Percentiles rank a stretch among this genome's conserved stretches.
phyloP scores from a whole-genome alignment of 2,113 vertebrate genomes.

The Pseudonaja textilis region DNA sequence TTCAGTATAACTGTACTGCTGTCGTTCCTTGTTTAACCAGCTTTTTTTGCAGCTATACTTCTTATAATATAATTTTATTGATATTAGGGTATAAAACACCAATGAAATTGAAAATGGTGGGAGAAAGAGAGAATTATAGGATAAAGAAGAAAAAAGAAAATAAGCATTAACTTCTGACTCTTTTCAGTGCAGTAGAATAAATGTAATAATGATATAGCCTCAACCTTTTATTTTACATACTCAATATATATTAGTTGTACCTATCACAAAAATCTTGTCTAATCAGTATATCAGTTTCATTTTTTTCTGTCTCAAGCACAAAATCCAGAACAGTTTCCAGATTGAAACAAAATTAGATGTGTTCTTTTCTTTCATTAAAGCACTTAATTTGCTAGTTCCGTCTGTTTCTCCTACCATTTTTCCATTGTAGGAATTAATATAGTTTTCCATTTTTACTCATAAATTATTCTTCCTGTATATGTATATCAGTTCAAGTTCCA shows the following conservation, averaged over 20 bases:
- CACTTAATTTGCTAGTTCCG: neutral
- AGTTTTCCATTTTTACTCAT: neutral
- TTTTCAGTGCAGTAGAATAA: neutral
- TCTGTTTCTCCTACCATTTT: neutral
- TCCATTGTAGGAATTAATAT: neutral
- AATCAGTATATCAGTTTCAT: neutral
- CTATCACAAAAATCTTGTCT: neutral
- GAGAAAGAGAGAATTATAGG: neutral
- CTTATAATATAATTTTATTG: neutral
- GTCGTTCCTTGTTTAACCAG: constrained; percentile 8
- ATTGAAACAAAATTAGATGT: neutral
- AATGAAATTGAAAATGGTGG: neutral
- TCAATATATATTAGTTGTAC: neutral
- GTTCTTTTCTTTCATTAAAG: neutral
- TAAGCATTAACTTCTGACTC: neutral
- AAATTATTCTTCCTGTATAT: neutral
- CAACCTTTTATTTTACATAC: neutral
- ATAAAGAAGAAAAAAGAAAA: neutral
- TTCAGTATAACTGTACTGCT: constrained; percentile 20
- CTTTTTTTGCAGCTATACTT: neutral
- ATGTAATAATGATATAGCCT: neutral
- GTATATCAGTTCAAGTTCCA: neutral
- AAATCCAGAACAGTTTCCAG: neutral
- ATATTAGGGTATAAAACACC: neutral
- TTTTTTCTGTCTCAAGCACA: neutral